Evolutionary conservation across 2,113 vertebrate genomes (phyloP).

Genomic region (Tupaia tana): DNA sequence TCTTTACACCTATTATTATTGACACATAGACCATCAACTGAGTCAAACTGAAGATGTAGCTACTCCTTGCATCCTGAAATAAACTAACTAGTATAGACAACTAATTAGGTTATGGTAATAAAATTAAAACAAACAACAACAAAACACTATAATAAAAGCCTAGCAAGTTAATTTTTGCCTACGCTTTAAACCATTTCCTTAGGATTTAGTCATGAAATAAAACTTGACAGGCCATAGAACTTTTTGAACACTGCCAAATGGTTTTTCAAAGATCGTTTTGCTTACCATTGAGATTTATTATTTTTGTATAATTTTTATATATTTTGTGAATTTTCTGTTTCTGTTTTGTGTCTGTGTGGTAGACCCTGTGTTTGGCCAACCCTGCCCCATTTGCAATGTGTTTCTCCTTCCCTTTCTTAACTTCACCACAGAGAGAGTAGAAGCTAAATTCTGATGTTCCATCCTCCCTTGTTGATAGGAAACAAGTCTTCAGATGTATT

Average conservation of each 20-base stretch:
- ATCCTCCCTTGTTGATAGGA: background rate
- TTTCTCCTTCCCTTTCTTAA: background rate
- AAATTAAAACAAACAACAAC: background rate
- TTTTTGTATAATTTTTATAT: background rate
- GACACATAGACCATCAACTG: background rate
- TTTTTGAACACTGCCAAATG: background rate
- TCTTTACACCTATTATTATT: background rate
- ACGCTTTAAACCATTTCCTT: constrained; percentile 15
- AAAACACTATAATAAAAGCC: background rate
- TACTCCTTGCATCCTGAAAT: background rate
- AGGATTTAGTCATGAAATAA: background rate
- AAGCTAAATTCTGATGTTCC: background rate
- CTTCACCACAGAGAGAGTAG: background rate
- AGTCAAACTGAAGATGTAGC: background rate
- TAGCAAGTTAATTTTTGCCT: background rate
- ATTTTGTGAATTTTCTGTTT: background rate
- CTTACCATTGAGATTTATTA: background rate
- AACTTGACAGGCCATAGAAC: background rate
- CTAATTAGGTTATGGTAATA: background rate
- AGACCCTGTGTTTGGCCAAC: background rate
- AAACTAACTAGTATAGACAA: background rate
- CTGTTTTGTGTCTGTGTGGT: background rate
- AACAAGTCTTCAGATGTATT: background rate
- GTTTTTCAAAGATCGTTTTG: background rate
- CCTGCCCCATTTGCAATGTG: background rate